Conservation (phyloP, 1,140 invertebrate species). For the Dysdera silvatica region DNA sequence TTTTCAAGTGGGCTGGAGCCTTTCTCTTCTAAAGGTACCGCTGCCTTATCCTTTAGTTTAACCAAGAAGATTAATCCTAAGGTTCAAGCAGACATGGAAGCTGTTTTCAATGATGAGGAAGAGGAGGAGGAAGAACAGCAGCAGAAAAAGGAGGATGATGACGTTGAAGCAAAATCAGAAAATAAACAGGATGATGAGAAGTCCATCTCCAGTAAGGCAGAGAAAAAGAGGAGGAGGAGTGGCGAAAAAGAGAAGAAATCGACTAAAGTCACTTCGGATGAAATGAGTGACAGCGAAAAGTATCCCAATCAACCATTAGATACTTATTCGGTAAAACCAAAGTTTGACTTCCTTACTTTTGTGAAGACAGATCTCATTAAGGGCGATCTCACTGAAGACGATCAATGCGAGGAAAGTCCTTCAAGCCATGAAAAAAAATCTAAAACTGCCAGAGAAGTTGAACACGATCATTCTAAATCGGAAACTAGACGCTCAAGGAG, state of each 20-base stretch:
- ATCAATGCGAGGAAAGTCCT: not conserved
- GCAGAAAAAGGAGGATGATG: not conserved
- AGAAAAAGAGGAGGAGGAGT: not conserved
- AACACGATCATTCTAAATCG: too few relatives aligned
- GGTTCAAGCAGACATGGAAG: constrained; percentile 6
- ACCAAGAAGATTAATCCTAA: constrained; percentile 27
- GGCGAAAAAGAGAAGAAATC: not conserved
- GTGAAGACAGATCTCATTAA: constrained; percentile 18
- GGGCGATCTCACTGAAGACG: not conserved
- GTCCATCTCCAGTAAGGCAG: not conserved
- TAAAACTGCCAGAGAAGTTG: not conserved
- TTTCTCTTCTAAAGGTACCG: not conserved
- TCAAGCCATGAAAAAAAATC: not conserved
- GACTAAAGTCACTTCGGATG: not conserved
- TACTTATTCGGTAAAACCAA: constrained; percentile 20
- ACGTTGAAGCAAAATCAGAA: not conserved
- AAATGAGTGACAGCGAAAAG: not conserved
- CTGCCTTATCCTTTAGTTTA: constrained; percentile 30
- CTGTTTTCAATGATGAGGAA: constrained; percentile 23
- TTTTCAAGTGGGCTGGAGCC: not conserved
- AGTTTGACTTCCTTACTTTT: constrained; percentile 27
- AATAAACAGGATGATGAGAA: not conserved
- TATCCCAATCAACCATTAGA: constrained; percentile 23
- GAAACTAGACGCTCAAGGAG: not conserved
- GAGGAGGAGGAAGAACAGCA: constrained; percentile 13